These are phyloP conservation scores for Drosophila borborema DNA, from an alignment of 2,888 invertebrate genomes.

Conservation along the genomic window DNA sequence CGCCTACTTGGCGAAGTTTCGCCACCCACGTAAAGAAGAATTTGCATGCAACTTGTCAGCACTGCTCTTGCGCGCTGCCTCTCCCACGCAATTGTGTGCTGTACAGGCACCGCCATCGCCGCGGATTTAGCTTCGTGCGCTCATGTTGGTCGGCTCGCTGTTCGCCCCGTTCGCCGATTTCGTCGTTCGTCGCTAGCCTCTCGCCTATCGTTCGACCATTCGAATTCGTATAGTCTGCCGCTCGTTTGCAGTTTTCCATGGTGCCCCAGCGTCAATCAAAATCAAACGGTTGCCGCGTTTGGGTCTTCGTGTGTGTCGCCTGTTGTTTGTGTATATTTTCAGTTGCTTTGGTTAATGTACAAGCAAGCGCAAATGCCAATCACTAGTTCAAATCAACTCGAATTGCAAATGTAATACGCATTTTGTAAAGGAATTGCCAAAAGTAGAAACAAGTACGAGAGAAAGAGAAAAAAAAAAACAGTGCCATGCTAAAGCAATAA, in stretches of 20 bases:
- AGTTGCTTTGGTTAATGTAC: conserved; percentile 18
- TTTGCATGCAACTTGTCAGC: conserved; percentile 57
- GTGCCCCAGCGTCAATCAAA: conserved; percentile 77
- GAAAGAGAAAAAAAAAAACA: conserved; percentile 19
- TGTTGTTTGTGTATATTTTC: conserved; percentile 24
- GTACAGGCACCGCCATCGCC: conserved; percentile 13
- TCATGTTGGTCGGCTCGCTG: conserved; percentile 36
- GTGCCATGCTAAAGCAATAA: conserved; percentile 54
- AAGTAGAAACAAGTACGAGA: not conserved
- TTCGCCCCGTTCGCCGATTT: conserved; percentile 12
- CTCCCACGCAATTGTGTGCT: conserved; percentile 49
- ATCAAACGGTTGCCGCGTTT: conserved; percentile 78
- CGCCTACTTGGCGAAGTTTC: conserved; percentile 16
- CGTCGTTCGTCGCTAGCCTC: conserved; percentile 13
- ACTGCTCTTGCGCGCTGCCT: conserved; percentile 43
- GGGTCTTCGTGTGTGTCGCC: conserved; percentile 55
- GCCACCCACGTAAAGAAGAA: conserved; percentile 53
- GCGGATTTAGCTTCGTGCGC: conserved; percentile 43
- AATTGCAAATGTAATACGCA: conserved; percentile 55
- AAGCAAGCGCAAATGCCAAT: conserved; percentile 39
- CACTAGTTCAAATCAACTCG: conserved; percentile 42
- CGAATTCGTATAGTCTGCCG: conserved; percentile 26
- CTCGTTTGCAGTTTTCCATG: conserved; percentile 75
- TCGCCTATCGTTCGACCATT: conserved; percentile 8
- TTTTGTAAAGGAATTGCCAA: conserved; percentile 41